These are phyloP conservation scores for sheep (Ovis aries) DNA, from an alignment of 2,113 vertebrate species.

Conservation along the genomic window ARS-UI_Ramb_v3.0 NC_056054.1:4848501-4849000, in stretches of 20 bases:
- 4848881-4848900: not conserved
- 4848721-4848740: fast-evolving
- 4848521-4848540: fast-evolving
- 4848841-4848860: not conserved
- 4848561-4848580: not conserved
- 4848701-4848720: fast-evolving
- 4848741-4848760: fast-evolving
- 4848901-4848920: not conserved
- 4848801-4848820: not conserved
- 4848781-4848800: not conserved
- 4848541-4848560: fast-evolving
- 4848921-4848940: not conserved
- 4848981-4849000: not conserved
- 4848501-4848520: not conserved
- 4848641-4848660: fast-evolving
- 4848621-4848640: fast-evolving
- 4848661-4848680: fast-evolving
- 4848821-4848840: not conserved
- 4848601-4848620: fast-evolving
- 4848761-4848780: not conserved
- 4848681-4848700: fast-evolving
- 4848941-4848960: not conserved
- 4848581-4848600: fast-evolving
- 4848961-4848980: fast-evolving
- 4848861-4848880: not conserved